Evolutionary conservation across 2,888 invertebrate species (phyloP).

Genomic region (Margaritifera margaritifera): DNA sequence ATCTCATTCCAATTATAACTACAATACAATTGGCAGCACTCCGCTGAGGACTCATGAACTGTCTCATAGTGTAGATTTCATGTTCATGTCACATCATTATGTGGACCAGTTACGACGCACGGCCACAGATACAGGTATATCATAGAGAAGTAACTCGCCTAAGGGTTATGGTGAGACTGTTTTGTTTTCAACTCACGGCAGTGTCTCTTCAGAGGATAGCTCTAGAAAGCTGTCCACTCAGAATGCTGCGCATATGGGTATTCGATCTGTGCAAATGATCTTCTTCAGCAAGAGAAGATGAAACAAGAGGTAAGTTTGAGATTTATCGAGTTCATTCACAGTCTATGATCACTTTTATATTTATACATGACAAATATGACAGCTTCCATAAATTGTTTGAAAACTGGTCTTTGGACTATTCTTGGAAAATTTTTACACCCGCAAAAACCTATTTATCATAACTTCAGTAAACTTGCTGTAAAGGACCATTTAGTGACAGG

Average conservation of each 20-base stretch:
- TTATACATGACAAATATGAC: too few relatives aligned
- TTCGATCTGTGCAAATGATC: conserved; percentile 63
- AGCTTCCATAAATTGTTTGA: too few relatives aligned
- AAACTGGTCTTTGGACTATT: too few relatives aligned
- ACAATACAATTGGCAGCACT: conserved; percentile 42
- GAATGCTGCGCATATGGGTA: conserved; percentile 65
- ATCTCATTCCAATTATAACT: conserved; percentile 23
- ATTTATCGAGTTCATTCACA: too few relatives aligned
- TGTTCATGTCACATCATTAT: conserved; percentile 41
- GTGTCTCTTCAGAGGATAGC: conserved; percentile 41
- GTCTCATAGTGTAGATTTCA: conserved; percentile 61
- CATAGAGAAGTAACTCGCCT: conserved; percentile 39
- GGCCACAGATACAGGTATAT: conserved; percentile 58
- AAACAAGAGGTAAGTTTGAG: conserved; percentile 59
- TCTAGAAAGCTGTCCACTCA: conserved; percentile 54
- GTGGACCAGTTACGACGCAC: conserved; percentile 52
- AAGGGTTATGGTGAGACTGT: conserved; percentile 31
- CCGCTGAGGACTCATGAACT: conserved; percentile 49
- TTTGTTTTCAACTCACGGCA: conserved; percentile 16
- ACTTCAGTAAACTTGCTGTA: too few relatives aligned
- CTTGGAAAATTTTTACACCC: too few relatives aligned
- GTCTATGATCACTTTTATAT: too few relatives aligned
- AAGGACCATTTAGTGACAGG: too few relatives aligned
- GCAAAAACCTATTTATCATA: too few relatives aligned
- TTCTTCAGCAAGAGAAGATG: conserved; percentile 64